Percentiles rank a stretch among this genome's conserved stretches.
Evolutionary conservation across 2,888 invertebrate genomes (phyloP).

Genomic region (Ophion ventricosus): DNA sequence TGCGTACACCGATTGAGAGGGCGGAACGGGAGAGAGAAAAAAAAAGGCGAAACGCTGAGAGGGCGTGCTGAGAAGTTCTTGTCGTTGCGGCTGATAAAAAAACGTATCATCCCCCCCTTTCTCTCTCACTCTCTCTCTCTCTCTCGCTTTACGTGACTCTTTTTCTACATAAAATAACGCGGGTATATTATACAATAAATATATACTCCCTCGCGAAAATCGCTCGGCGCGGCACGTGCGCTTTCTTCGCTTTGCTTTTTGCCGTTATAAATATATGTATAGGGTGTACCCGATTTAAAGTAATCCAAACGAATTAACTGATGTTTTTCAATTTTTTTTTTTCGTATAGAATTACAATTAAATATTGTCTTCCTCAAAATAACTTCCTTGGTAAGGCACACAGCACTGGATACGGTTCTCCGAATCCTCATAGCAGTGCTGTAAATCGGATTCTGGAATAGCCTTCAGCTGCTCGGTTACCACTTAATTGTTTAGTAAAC

Average conservation of each 20-base stretch:
- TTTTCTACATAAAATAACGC: conserved; percentile 27
- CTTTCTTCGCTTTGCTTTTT: conserved; percentile 17
- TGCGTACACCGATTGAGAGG: conserved; percentile 30
- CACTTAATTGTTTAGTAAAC: no score
- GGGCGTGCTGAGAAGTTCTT: conserved; percentile 58
- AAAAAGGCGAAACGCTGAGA: conserved; percentile 60
- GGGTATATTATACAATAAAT: conserved; percentile 43
- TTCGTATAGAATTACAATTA: no score
- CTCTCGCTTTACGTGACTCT: background rate
- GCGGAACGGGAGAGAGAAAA: conserved; percentile 48
- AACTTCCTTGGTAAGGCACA: no score
- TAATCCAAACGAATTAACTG: no score
- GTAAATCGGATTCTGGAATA: no score
- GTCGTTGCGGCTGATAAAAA: conserved; percentile 51
- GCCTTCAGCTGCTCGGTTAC: no score
- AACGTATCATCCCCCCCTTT: conserved; percentile 12
- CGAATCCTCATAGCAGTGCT: no score
- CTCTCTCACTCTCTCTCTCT: conserved; percentile 30
- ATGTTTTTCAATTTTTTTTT: no score
- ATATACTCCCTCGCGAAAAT: conserved; percentile 34
- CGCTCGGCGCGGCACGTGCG: conserved; percentile 59
- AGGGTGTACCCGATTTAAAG: background rate
- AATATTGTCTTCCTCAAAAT: no score
- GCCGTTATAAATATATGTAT: background rate
- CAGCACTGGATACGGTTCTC: no score